phyloP scores from a whole-genome alignment of 2,113 vertebrate species.

The Phylloscopus trochilus region DNA sequence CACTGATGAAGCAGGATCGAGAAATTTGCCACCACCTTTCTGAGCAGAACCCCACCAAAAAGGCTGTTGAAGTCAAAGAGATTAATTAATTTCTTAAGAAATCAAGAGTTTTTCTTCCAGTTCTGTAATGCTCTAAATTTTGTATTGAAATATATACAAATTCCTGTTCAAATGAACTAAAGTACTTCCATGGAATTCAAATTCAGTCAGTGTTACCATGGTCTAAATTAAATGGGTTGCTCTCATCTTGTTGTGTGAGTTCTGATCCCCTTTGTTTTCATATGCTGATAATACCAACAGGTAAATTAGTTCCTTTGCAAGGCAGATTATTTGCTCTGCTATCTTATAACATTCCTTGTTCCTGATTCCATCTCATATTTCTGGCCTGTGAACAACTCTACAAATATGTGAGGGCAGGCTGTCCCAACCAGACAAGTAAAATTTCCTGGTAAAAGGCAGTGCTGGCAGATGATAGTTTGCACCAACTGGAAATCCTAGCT shows the following conservation, averaged over 20 bases:
- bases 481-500: background rate
- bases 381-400: background rate
- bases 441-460: background rate
- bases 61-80: background rate
- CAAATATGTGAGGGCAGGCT: background rate
- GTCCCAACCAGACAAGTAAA: background rate
- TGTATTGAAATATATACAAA: background rate
- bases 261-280: background rate
- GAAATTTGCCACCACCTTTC: background rate
- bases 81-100: background rate
- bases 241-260: background rate
- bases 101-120: background rate
- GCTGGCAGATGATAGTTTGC: background rate
- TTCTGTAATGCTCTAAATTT: background rate
- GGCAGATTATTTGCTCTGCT: background rate
- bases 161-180: background rate
- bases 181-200: background rate
- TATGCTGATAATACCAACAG: background rate
- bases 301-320: background rate
- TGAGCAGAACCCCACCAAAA: background rate
- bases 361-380: background rate
- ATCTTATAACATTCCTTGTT: background rate
- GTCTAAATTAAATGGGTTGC: background rate
- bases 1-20: background rate
- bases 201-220: background rate